Evolutionary conservation across 64 coral and sea anemone species (phyloP).

Genomic region (Actinia tenebrosa): DNA sequence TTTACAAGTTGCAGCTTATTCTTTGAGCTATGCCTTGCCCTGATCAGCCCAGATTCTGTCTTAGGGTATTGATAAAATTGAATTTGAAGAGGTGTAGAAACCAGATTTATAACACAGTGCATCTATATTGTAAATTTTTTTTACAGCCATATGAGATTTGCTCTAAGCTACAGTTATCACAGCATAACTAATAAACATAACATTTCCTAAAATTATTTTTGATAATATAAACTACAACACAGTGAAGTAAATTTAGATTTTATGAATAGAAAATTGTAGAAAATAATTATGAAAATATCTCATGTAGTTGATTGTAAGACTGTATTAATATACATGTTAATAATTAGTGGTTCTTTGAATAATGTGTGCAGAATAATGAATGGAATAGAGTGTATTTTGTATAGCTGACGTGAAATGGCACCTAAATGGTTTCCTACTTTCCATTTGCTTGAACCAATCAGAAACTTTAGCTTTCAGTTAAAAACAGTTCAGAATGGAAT

Average conservation of each 20-base stretch:
- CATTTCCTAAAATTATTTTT: conserved; percentile 14
- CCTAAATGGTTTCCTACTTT: not conserved
- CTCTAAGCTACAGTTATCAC: not conserved
- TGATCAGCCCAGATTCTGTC: no score
- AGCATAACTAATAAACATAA: not conserved
- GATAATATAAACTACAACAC: not conserved
- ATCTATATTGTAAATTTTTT: not conserved
- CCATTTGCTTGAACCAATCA: not conserved
- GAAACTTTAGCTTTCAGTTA: not conserved
- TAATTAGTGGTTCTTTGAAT: not conserved
- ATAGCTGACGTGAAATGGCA: not conserved
- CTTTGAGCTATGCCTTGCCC: no score
- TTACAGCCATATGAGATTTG: not conserved
- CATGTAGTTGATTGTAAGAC: not conserved
- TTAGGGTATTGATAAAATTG: no score
- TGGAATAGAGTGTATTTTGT: not conserved
- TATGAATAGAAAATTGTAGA: conserved; percentile 2
- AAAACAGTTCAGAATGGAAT: no score
- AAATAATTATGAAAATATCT: not conserved
- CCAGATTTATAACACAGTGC: no score
- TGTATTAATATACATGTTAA: not conserved
- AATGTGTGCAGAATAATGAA: not conserved
- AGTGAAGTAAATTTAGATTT: not conserved
- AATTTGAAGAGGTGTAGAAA: no score
- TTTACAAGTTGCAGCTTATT: no score